Conservation (phyloP, 2,797 vertebrate genomes). For the Fundulus diaphanus region DNA sequence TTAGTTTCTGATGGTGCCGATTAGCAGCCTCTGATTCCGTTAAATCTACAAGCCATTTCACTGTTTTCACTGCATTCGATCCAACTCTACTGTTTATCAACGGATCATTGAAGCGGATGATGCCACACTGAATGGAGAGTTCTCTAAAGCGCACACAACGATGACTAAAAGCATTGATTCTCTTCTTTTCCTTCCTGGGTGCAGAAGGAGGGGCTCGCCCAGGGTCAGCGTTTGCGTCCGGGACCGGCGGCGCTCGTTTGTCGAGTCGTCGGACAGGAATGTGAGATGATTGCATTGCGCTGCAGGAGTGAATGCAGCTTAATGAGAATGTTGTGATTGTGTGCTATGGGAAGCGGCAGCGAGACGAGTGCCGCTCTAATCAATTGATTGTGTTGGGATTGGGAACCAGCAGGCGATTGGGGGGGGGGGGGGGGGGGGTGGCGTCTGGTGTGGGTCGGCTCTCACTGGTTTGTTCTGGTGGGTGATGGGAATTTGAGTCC, state of each 20-base stretch:
- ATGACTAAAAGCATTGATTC: background rate
- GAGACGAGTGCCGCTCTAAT: constrained; percentile 60
- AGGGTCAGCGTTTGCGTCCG: background rate
- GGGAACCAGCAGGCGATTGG: constrained; percentile 62
- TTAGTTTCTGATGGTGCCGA: too few relatives aligned
- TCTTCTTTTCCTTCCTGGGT: background rate
- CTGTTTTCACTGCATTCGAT: background rate
- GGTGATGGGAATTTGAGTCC: background rate
- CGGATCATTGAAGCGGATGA: too few relatives aligned
- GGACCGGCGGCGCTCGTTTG: background rate
- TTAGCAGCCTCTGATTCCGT: too few relatives aligned
- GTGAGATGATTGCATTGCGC: constrained; percentile 19
- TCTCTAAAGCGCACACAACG: background rate
- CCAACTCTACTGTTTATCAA: too few relatives aligned
- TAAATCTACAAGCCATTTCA: too few relatives aligned
- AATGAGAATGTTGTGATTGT: constrained; percentile 53
- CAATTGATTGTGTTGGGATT: constrained; percentile 69
- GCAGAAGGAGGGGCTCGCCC: background rate
- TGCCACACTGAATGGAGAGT: background rate
- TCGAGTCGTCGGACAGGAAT: constrained; percentile 7
- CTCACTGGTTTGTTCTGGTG: constrained; percentile 11
- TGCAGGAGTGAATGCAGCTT: constrained; percentile 38
- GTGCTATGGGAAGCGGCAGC: constrained; percentile 33
- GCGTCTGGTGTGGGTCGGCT: constrained; percentile 34
- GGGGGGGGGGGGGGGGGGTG: constrained; percentile 8